Evolutionary conservation across 2,888 invertebrate species (phyloP), one percentile per base, ranked within the genome.

Genomic region (Entomobrya proxima): DNA sequence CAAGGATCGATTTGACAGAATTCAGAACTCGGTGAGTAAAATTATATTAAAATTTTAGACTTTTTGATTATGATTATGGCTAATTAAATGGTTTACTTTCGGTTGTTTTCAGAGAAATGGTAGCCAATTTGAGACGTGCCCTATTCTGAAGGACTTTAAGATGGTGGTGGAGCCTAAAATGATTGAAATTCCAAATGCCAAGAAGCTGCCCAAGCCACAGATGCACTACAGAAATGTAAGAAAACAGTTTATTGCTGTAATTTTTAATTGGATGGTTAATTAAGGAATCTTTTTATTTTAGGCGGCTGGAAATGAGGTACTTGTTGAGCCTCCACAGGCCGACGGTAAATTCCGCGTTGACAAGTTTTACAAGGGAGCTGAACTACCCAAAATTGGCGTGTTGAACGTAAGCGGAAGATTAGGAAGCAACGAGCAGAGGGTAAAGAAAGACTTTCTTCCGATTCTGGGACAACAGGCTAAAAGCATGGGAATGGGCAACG

Each of bases 91-190:
- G 15, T 47, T 3, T n/a, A 15, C 3, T 47, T 47, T 52, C 40
- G n/a, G n/a, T n/a, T n/a, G n/a, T n/a, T n/a, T n/a, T n/a, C 32
- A 85, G 85, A 15, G 78, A 11, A n/a, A 75, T 1, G 52, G 50
- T 21, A 47, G 88, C 61, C 52, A 84, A 13, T 84, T 83, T 24
- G 72, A 72, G 15, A 18, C 37, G 24, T 86, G 85, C 52, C 44
- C 93, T 24, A 93, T 92, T 91, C 92, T 94, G 52, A 92, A 93
- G 88, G 93, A 93, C 85, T 94, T 94, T 91, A 94, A 93, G 72
- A 92, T 94, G 86, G 92, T 92, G 80, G 93, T 94, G 85, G 92
- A 92, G 81, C 92, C 92, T 81, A 91, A 92, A 55, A 94, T 94
- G 93, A 93, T 93, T 55, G 93, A 93, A 90, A 93, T 94, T n/a